Evolutionary conservation across 2,888 invertebrate genomes (phyloP), one percentile per base, ranked within the genome.

Genomic region (Acanthococcus lagerstroemiae): DNA sequence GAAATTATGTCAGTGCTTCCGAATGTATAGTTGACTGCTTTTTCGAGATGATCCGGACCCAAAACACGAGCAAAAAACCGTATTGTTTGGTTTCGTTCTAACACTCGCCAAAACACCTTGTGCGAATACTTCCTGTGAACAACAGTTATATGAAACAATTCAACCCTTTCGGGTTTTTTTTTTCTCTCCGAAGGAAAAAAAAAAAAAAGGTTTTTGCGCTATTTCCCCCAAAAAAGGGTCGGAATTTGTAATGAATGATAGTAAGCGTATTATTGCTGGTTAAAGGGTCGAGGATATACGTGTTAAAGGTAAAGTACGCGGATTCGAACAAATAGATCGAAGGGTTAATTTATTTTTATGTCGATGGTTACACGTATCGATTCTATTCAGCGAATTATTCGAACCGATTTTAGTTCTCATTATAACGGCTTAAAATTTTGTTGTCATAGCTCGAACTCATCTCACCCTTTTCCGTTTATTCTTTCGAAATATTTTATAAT

Each of bases 391-490:
- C 22, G 37, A 63, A 63, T 63, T 63, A 63, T 63, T 52, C 54
- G 63, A 63, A 63, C 63, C 63, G 63, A 63, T 52, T 63, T 63
- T 63, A 63, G 63, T 63, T 63, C 63, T 63, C 63, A 63, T 63
- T 63, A 63, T 63, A 63, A 63, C 63, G 63, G 63, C 63, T 63
- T 63, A 63, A 63, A 63, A 52, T 52, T 52, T 63, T 63, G 52
- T 63, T 63, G 63, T 63, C 52, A 52, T 63, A 52, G 57, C 22
- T 19, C 57, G 21, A 63, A 63, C 63, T 50, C 63, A 63, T 63
- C 63, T 52, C 63, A 54, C 63, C 54, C 54, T 37, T 21, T 26
- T 50, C 44, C 63, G 44, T 63, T 63, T 30, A 63, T 60, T 60
- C 60, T 60, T 48, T 25, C 26, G 25, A 46, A 26, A 60, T 63